Evolutionary conservation across 2,888 invertebrate species (phyloP), one percentile per base, ranked within the genome.

Genomic region (Xanthia togata): DNA sequence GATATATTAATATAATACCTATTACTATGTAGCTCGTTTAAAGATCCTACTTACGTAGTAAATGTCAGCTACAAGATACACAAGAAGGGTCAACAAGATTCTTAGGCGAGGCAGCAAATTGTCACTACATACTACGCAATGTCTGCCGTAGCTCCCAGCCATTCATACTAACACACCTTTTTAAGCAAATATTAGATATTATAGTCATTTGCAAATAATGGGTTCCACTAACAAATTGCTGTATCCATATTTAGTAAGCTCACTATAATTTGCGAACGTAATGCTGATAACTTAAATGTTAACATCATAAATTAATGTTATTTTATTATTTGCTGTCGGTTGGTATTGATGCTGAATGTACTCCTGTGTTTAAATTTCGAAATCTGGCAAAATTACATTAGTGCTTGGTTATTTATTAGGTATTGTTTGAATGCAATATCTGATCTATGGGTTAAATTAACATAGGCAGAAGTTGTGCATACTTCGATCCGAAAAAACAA

Each of bases 231-330:
- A 83, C 72, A 76, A 87, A 87, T 87, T 72, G 65, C 62, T 50
- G 47, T 76, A 69, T 55, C 82, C 78, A 73, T 76, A 79, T 72
- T 83, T 79, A 74, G 78, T 71, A 86, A 81, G 57, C 76, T 68
- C 38, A 65, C 78, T 62, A 75, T 82, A 82, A 87, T 80, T 87
- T 81, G 83, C 83, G 73, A 75, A 84, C 72, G 60, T 73, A 62
- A 62, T 70, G 59, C 62, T 50, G 85, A 89, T 86, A 84, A 83
- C 8, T 71, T 78, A 84, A 89, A 89, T 88, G 86, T 85, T 87
- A 88, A 81, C 68, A 73, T 82, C 70, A 64, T 87, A 80, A 79
- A 79, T 84, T 81, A 72, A 79, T 76, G 78, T 78, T 71, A 59
- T 57, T 74, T 76, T 74, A 76, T 76, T 78, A 78, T 83, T 73